A percentile compares a stretch with the other conserved stretches of the same genome.
Evolutionary conservation across 1,140 invertebrate genomes (phyloP).

Genomic region (Drosophila nikananu): DNA sequence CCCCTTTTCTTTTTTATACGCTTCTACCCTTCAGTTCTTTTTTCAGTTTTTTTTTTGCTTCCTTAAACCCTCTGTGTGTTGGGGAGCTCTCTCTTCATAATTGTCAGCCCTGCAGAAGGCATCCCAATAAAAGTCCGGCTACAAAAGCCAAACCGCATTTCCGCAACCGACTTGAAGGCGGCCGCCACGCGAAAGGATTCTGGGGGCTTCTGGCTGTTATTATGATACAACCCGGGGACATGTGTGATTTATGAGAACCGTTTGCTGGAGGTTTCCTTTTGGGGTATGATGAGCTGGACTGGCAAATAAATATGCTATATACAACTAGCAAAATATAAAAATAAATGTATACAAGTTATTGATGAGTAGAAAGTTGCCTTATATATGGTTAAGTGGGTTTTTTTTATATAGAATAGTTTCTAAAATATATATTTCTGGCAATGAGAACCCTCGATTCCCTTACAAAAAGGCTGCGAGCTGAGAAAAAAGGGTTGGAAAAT

Average conservation of each 20-base stretch:
- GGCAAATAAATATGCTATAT: neutral
- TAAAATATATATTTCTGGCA: neutral
- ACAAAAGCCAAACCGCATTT: slow-evolving; percentile 47
- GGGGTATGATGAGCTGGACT: slow-evolving; percentile 10
- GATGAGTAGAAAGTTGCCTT: neutral
- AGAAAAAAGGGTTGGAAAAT: neutral
- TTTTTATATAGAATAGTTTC: neutral
- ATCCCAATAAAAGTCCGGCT: slow-evolving; percentile 44
- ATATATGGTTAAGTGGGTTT: too few relatives aligned
- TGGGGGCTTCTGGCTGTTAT: slow-evolving; percentile 22
- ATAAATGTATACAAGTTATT: neutral
- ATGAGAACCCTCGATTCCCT: too few relatives aligned
- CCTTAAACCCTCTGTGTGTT: neutral
- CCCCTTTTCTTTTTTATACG: slow-evolving; percentile 9
- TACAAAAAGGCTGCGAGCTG: neutral
- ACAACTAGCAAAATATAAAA: neutral
- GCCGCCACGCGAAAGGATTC: slow-evolving; percentile 11
- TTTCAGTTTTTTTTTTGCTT: neutral
- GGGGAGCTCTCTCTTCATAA: slow-evolving; percentile 56
- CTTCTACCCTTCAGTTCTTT: neutral
- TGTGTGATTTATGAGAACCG: slow-evolving; percentile 48
- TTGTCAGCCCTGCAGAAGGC: slow-evolving; percentile 53
- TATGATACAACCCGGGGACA: slow-evolving; percentile 45
- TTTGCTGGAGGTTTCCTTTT: too few relatives aligned
- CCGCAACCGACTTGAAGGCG: slow-evolving; percentile 48